Conservation (phyloP, 2,888 invertebrate genomes). For the Dasypogon diadema region DNA sequence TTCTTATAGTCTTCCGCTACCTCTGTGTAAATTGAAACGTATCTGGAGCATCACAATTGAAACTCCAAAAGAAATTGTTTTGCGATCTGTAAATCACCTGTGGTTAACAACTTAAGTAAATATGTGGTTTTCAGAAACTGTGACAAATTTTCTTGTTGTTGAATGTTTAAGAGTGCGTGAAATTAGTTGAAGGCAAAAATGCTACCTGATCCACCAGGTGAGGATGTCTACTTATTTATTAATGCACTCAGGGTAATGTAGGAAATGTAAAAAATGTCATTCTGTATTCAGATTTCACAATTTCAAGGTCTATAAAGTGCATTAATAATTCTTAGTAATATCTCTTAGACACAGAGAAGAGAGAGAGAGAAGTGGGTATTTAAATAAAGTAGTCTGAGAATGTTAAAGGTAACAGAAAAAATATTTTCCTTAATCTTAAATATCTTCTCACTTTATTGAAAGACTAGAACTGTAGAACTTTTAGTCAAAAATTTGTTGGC, state of each 20-base stretch:
- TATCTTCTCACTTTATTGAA: too few relatives aligned
- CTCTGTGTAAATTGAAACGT: neutral
- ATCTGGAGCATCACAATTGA: conserved; percentile 28
- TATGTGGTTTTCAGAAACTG: neutral
- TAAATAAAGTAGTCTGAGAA: too few relatives aligned
- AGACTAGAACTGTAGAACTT: too few relatives aligned
- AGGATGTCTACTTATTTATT: conserved; percentile 1
- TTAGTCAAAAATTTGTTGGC: too few relatives aligned
- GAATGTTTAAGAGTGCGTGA: conserved; percentile 36
- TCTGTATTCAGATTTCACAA: too few relatives aligned
- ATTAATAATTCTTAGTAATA: too few relatives aligned
- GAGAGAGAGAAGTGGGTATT: too few relatives aligned
- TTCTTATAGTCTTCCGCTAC: neutral
- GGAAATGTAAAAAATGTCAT: neutral
- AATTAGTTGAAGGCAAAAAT: conserved; percentile 27
- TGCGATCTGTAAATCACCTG: conserved; percentile 14
- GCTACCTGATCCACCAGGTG: conserved; percentile 1
- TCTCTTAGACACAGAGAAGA: too few relatives aligned
- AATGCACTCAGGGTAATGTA: neutral
- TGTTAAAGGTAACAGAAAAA: too few relatives aligned
- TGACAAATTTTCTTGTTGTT: conserved; percentile 15
- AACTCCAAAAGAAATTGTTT: neutral
- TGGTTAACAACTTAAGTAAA: conserved; percentile 13
- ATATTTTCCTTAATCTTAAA: too few relatives aligned
- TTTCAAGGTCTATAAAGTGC: conserved; percentile 9